phyloP scores from a whole-genome alignment of 2,888 invertebrate genomes.

The Erebia ligea region DNA sequence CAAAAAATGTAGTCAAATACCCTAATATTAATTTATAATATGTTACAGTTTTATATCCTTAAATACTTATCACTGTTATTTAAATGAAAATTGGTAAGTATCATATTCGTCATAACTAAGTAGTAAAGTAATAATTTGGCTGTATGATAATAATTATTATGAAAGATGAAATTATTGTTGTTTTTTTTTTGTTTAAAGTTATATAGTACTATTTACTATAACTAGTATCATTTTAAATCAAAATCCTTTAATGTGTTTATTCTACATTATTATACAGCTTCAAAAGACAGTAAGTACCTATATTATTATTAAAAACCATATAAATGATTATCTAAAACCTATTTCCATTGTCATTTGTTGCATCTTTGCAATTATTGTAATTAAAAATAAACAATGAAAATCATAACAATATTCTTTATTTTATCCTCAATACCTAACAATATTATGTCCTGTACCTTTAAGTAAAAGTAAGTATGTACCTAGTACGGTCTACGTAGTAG shows the following conservation, averaged over 20 bases:
- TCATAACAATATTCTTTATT: constrained; percentile 22
- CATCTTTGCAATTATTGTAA: constrained; percentile 41
- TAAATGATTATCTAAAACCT: constrained; percentile 41
- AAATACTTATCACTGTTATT: constrained; percentile 56
- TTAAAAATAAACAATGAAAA: constrained; percentile 41
- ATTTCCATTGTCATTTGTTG: constrained; percentile 42
- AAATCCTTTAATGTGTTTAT: constrained; percentile 40
- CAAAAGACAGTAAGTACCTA: constrained; percentile 45
- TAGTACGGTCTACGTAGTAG: no score
- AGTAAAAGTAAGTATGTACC: not conserved
- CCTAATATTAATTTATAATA: constrained; percentile 43
- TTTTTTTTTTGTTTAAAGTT: constrained; percentile 40
- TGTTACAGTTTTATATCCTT: constrained; percentile 58
- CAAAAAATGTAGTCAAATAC: constrained; percentile 28
- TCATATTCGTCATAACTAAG: constrained; percentile 44
- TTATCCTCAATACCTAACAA: not conserved
- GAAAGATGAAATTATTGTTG: constrained; percentile 41
- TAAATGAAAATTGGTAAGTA: constrained; percentile 41
- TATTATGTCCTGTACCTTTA: not conserved
- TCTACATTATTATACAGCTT: constrained; percentile 44
- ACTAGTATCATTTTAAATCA: constrained; percentile 41
- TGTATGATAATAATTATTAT: constrained; percentile 44
- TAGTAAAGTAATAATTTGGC: constrained; percentile 44
- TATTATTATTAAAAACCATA: constrained; percentile 38
- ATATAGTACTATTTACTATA: constrained; percentile 42